Percentiles rank a stretch among this genome's conserved stretches.
These are phyloP conservation scores for Lacanobia wlatinum DNA, from an alignment of 2,888 invertebrate species.

Conservation along the genomic window DNA sequence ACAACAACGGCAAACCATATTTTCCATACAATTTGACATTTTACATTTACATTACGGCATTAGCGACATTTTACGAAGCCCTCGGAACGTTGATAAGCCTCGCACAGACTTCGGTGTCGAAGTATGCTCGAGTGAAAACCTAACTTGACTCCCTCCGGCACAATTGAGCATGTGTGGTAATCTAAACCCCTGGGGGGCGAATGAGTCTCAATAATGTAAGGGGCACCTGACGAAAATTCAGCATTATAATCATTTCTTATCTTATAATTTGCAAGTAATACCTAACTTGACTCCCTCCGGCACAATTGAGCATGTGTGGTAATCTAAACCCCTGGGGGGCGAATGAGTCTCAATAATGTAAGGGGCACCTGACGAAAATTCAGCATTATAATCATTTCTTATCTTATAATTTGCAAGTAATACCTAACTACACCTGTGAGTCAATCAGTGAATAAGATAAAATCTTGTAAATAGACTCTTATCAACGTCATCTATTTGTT, in stretches of 20 bases:
- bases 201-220: not conserved
- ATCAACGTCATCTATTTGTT: slow-evolving; percentile 14
- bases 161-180: not conserved
- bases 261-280: not conserved
- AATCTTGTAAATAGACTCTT: slow-evolving; percentile 17
- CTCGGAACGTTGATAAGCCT: no score
- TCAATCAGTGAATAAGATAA: slow-evolving; percentile 28
- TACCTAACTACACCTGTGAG: not conserved
- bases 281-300: no score
- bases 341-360: not conserved
- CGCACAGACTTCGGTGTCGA: no score
- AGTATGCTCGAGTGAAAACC: no score
- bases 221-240: not conserved
- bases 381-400: not conserved
- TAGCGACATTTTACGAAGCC: no score
- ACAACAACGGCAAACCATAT: no score
- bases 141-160: not conserved
- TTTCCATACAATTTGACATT: no score
- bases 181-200: not conserved
- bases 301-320: no score
- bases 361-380: not conserved
- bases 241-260: not conserved
- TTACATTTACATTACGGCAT: no score
- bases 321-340: not conserved
- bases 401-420: not conserved